These are phyloP conservation scores for Nymphalis polychloros DNA, from an alignment of 2,888 invertebrate genomes.

Conservation along the genomic window DNA sequence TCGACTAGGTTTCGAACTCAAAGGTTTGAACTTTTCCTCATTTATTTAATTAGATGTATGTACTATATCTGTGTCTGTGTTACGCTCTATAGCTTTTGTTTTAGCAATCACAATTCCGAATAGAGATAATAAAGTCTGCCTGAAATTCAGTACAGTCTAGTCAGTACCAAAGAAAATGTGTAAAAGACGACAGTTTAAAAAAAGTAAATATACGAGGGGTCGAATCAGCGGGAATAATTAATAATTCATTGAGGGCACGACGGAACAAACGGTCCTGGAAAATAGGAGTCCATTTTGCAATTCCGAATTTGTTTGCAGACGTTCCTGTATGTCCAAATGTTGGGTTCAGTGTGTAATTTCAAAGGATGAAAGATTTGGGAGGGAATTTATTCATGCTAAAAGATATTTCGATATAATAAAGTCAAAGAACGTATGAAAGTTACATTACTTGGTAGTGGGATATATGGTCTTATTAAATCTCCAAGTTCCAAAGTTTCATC, in stretches of 20 bases:
- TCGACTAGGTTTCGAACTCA: too few relatives aligned
- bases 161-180: neutral
- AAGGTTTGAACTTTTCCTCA: too few relatives aligned
- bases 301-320: constrained; percentile 44
- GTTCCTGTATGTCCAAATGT: constrained; percentile 31
- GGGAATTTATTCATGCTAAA: neutral
- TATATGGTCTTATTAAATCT: too few relatives aligned
- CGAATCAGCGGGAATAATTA: constrained; percentile 34
- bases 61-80: too few relatives aligned
- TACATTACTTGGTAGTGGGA: too few relatives aligned
- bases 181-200: constrained; percentile 11
- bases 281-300: constrained; percentile 48
- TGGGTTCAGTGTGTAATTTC: constrained; percentile 14
- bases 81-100: too few relatives aligned
- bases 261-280: constrained; percentile 30
- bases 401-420: neutral
- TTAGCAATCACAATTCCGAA: too few relatives aligned
- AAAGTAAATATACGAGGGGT: constrained; percentile 17
- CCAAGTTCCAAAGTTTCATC: too few relatives aligned
- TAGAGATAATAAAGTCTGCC: too few relatives aligned
- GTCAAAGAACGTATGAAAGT: too few relatives aligned
- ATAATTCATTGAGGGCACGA: constrained; percentile 37
- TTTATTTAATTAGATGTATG: too few relatives aligned
- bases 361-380: constrained; percentile 10
- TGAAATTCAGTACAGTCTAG: too few relatives aligned